phyloP scores from a whole-genome alignment of 2,888 invertebrate species.

The Hypolimnas misippus region DNA sequence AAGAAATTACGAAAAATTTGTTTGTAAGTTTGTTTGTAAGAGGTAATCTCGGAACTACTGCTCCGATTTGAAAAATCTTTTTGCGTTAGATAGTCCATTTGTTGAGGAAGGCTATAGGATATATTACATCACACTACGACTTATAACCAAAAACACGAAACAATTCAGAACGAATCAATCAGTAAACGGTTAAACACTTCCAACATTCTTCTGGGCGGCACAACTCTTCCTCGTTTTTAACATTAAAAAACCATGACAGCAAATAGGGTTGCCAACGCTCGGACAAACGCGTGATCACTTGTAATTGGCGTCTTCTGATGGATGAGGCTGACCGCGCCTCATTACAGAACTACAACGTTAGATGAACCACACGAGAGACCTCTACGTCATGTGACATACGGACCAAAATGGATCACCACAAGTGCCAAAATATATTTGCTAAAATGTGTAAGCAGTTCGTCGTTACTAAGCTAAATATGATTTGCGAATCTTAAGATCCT shows the following conservation, averaged over 20 bases:
- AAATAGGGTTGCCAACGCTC: constrained; percentile 68
- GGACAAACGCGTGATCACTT: constrained; percentile 71
- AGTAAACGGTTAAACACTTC: neutral
- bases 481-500: neutral
- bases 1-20: no score
- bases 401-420: constrained; percentile 23
- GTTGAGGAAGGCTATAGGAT: no score
- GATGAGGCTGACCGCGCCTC: constrained; percentile 53
- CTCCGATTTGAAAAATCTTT: no score
- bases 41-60: no score
- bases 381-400: constrained; percentile 39
- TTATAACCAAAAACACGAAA: no score
- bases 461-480: constrained; percentile 46
- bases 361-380: constrained; percentile 28
- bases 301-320: constrained; percentile 75
- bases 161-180: no score
- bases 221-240: constrained; percentile 2
- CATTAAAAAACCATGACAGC: constrained; percentile 46
- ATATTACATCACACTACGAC: no score
- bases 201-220: neutral
- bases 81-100: no score
- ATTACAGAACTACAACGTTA: constrained; percentile 45
- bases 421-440: constrained; percentile 47
- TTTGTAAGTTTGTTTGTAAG: no score
- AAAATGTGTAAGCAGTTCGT: constrained; percentile 46